A percentile compares a stretch with the other conserved stretches of the same genome.
These are phyloP conservation scores for Clarias gariepinus DNA, from an alignment of 2,113 vertebrate genomes.

Conservation along the genomic window DNA sequence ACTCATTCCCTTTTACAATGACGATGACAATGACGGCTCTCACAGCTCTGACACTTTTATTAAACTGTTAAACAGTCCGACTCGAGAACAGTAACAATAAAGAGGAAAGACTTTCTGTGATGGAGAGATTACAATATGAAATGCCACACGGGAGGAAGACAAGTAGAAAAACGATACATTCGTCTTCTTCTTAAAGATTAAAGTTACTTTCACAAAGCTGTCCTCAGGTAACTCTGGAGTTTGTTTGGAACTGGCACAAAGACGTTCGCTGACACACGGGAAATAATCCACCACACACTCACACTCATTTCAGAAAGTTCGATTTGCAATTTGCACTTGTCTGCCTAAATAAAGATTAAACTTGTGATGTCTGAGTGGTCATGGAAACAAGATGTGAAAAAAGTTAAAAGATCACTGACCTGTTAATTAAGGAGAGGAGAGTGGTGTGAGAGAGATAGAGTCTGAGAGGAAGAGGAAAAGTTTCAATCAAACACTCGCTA, in stretches of 20 bases:
- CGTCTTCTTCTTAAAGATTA: not conserved
- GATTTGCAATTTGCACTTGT: not conserved
- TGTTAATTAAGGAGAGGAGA: slow-evolving; percentile 14
- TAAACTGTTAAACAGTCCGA: slow-evolving; percentile 7
- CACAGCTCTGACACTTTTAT: slow-evolving; percentile 29
- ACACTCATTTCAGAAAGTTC: not conserved
- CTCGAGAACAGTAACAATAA: slow-evolving; percentile 3
- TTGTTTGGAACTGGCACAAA: not conserved
- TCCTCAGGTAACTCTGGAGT: not conserved
- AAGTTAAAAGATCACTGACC: not conserved
- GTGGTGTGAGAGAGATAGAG: slow-evolving; percentile 6
- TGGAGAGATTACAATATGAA: not conserved
- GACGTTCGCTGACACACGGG: not conserved
- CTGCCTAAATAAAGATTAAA: not conserved
- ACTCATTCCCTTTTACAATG: not conserved
- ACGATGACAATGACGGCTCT: not conserved
- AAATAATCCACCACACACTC: not conserved
- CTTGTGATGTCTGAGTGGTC: not conserved
- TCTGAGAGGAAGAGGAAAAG: not conserved
- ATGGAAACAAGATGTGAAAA: not conserved
- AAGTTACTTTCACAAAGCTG: not conserved
- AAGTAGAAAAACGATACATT: not conserved
- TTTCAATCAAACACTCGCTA: not conserved
- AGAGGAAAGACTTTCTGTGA: not conserved
- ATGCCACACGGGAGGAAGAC: not conserved